Base-by-base conservation (phyloP, 2,888 invertebrate genomes). In the Abrostola triplasia region DNA sequence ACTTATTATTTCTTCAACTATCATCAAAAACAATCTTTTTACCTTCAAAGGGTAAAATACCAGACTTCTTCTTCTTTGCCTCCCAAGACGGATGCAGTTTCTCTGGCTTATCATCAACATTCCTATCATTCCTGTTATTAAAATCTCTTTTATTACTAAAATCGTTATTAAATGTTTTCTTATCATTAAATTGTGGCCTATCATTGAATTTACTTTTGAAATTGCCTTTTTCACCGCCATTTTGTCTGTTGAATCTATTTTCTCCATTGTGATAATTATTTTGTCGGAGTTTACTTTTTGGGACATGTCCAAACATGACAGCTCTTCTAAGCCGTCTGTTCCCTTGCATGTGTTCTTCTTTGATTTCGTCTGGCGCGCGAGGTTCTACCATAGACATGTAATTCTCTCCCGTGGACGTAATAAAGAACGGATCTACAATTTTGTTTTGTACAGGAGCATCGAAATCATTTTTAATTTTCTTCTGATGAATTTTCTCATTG, bases 81-180 rank as follows among this genome's bases (percentile, higher is more conserved):
- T 94, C 95, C 95, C 95, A 95, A 24, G 95, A 95, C 4, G 95
- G 95, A 86, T 95, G 95, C 57, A 95, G 80, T 84, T 94, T 95
- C 68, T 94, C 95, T 58, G 85, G 84, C 58, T 86, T 87, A 6
- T 73, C 67, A 54, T 84, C 83, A 52, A 69, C 62, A 59, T 38
- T 73, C 7, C 59, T 72, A 69, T 71, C 73, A 53, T 76, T 76
- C 69, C 62, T 63, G 59, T 72, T 71, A 71, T 72, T 78, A 50
- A 70, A 74, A 65, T 67, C 54, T 58, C 59, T 71, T 38, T 63
- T 76, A 57, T 74, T 70, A 71, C 70, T 79, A 51, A 72, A 70
- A 64, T 75, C 65, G 51, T 70, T 77, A 64, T 74, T 68, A 44
- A 75, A 80, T 40, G 62, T 56, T 24, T 66, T 79, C 11, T 60